A percentile compares a stretch with the other conserved stretches of the same genome.
These are phyloP conservation scores for Colletes gigas DNA, from an alignment of 1,140 invertebrate genomes.

Conservation along the genomic window DNA sequence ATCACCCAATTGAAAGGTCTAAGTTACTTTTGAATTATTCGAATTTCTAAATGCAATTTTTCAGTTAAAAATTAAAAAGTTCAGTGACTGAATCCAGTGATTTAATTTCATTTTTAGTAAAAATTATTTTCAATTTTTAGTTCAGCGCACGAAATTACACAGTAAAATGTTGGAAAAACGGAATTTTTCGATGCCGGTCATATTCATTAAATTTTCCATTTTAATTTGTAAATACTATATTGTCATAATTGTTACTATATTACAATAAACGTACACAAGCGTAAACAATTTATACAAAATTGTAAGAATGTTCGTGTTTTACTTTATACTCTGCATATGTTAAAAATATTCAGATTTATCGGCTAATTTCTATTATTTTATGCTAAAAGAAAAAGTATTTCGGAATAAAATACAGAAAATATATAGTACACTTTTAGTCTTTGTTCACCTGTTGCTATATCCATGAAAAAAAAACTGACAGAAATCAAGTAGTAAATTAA, in stretches of 20 bases:
- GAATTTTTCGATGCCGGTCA: no score
- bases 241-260: background rate
- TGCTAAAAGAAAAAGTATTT: constrained; percentile 9
- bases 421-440: constrained; percentile 22
- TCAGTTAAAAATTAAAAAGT: no score
- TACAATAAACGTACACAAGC: background rate
- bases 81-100: no score
- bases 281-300: constrained; percentile 4
- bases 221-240: background rate
- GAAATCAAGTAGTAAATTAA: constrained; percentile 73
- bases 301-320: background rate
- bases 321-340: background rate
- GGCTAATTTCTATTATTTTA: background rate
- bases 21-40: no score
- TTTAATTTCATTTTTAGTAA: no score
- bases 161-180: no score
- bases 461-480: constrained; percentile 71
- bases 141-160: no score
- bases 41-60: no score
- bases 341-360: background rate
- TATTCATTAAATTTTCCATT: background rate
- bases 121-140: no score
- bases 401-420: background rate
- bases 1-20: no score
- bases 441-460: constrained; percentile 76